These are phyloP conservation scores for Zoroaster sp. DNA, from an alignment of 53 echinoderm and acorn worm genomes.

Conservation along the genomic window DNA sequence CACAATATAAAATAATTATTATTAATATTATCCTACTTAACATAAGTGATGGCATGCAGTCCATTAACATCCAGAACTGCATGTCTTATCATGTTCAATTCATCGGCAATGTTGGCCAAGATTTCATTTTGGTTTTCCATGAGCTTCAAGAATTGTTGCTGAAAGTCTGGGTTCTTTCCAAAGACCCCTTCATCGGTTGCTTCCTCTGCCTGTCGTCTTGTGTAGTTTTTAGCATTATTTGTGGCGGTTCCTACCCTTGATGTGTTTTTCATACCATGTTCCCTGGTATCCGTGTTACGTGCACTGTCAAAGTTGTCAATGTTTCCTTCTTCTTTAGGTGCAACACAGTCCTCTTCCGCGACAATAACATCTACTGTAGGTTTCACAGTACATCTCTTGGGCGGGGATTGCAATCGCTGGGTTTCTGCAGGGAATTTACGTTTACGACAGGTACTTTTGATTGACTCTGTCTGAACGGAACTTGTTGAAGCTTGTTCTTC, in stretches of 20 bases:
- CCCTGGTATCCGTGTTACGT: background rate
- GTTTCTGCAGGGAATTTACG: no score
- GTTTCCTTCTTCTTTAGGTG: background rate
- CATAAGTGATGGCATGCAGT: conserved; percentile 42
- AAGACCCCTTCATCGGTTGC: background rate
- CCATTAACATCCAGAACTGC: conserved; percentile 31
- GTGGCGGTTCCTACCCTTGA: background rate
- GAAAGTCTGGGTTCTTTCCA: conserved; percentile 18
- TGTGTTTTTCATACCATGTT: background rate
- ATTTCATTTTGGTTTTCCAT: conserved; percentile 50
- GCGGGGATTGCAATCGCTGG: background rate
- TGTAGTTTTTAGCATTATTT: background rate
- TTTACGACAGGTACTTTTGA: background rate
- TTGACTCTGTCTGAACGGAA: background rate
- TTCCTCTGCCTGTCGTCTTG: background rate
- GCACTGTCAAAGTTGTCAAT: background rate
- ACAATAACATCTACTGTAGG: background rate
- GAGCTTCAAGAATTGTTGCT: conserved; percentile 36
- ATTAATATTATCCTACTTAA: no score
- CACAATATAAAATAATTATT: no score
- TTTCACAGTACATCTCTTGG: background rate
- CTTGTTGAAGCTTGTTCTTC: background rate
- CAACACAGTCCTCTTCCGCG: background rate
- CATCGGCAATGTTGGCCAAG: conserved; percentile 35
- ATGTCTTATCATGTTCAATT: conserved; percentile 37